Percentiles rank a stretch among this genome's conserved stretches.
Conservation (phyloP, 2,113 vertebrate genomes). For the Pollimyrus isidori region DNA sequence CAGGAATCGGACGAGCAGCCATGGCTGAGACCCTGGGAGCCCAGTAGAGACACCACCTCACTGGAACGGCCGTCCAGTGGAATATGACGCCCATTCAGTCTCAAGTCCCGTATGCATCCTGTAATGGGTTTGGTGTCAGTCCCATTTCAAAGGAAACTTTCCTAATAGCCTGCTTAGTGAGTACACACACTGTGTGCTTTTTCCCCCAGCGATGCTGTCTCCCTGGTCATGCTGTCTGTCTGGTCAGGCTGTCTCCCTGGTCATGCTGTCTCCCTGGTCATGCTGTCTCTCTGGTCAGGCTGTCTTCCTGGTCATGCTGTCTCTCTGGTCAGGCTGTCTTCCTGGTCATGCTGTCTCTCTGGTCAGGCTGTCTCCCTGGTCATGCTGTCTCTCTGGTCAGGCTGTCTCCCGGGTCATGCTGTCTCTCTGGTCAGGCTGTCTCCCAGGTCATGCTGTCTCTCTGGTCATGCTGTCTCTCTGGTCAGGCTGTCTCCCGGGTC, state of each 20-base stretch:
- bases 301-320: too few relatives aligned
- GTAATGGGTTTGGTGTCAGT: conserved; percentile 12
- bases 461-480: too few relatives aligned
- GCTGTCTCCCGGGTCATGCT: too few relatives aligned
- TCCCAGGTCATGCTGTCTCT: too few relatives aligned
- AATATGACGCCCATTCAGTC: conserved; percentile 71
- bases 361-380: too few relatives aligned
- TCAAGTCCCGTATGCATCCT: conserved; percentile 79
- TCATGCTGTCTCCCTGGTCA: too few relatives aligned
- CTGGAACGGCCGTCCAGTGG: conserved; percentile 62
- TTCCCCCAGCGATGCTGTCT: conserved; percentile 35
- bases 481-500: too few relatives aligned
- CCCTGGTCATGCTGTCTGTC: conserved; percentile 16
- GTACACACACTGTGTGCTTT: conserved; percentile 33
- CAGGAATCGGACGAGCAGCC: conserved; percentile 79
- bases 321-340: too few relatives aligned
- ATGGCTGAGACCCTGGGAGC: conserved; percentile 60
- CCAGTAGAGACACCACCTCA: conserved; percentile 67
- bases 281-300: too few relatives aligned
- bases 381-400: too few relatives aligned
- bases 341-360: too few relatives aligned
- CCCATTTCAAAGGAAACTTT: conserved; percentile 33
- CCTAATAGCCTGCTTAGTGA: conserved; percentile 55
- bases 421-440: too few relatives aligned
- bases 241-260: neutral